phyloP scores from a whole-genome alignment of 2,888 invertebrate species.

The Mesorhabditis sp. region DNA sequence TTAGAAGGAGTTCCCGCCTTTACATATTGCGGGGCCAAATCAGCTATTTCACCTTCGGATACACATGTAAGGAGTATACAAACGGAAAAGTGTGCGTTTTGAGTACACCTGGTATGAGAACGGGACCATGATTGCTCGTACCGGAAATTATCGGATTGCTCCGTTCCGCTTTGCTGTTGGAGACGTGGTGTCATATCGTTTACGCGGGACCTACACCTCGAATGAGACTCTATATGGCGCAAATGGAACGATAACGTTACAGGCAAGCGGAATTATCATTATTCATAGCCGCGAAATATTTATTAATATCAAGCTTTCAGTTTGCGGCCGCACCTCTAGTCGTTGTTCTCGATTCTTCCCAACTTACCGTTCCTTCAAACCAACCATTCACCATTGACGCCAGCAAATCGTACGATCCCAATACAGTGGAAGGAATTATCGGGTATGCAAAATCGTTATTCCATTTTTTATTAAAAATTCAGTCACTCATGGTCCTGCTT shows the following conservation, averaged over 20 bases:
- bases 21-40: not conserved
- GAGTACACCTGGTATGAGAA: not conserved
- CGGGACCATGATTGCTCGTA: not conserved
- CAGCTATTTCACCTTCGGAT: not conserved
- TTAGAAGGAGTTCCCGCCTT: not conserved
- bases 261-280: not conserved
- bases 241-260: not conserved
- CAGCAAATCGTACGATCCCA: not conserved
- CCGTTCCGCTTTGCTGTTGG: not conserved
- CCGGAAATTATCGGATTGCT: not conserved
- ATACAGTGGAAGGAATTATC: not conserved
- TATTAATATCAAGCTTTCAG: not conserved
- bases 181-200: not conserved
- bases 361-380: not conserved
- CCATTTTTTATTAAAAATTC: not conserved
- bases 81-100: not conserved
- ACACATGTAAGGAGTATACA: not conserved
- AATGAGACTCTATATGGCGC: not conserved
- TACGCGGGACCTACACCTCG: not conserved
- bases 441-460: not conserved
- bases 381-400: not conserved
- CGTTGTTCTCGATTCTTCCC: not conserved
- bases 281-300: too few species aligned
- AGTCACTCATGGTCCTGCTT: not conserved
- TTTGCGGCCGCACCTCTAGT: not conserved